phyloP scores from a whole-genome alignment of 2,888 invertebrate species.

The Margaritifera margaritifera region DNA sequence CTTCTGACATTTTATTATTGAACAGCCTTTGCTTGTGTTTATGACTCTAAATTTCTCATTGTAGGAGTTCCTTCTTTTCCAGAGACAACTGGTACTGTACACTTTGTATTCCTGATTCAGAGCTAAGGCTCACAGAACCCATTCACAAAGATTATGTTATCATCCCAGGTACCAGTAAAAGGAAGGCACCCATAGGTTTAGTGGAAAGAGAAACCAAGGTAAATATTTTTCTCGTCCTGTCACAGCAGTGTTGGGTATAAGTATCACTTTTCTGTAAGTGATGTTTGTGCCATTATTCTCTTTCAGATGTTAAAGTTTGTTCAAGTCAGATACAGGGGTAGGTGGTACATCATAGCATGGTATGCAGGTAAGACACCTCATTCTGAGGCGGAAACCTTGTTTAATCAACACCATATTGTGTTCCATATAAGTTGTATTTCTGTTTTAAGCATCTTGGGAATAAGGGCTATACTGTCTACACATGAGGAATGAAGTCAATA shows the following conservation, averaged over 20 bases:
- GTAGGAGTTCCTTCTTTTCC: conserved; percentile 41
- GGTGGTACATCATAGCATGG: no score
- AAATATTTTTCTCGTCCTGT: background rate
- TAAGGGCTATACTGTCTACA: no score
- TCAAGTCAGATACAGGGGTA: no score
- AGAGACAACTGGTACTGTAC: conserved; percentile 93
- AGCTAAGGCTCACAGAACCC: conserved; percentile 48
- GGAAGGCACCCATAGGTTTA: conserved; percentile 70
- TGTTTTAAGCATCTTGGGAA: no score
- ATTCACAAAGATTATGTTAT: conserved; percentile 37
- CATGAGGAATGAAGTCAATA: no score
- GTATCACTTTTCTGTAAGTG: background rate
- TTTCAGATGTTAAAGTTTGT: no score
- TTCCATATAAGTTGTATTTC: no score
- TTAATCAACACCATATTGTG: no score
- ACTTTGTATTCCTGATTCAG: conserved; percentile 86
- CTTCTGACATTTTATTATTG: no score
- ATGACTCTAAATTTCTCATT: background rate
- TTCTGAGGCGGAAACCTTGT: no score
- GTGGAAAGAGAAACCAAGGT: conserved; percentile 67
- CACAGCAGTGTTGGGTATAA: background rate
- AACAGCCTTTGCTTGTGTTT: background rate
- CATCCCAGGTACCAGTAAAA: conserved; percentile 63
- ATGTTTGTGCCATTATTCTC: no score
- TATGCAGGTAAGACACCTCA: no score